Evolutionary conservation across 2,888 invertebrate genomes (phyloP), one percentile per base, ranked within the genome.

Genomic region (Tanytarsus gracilentus): DNA sequence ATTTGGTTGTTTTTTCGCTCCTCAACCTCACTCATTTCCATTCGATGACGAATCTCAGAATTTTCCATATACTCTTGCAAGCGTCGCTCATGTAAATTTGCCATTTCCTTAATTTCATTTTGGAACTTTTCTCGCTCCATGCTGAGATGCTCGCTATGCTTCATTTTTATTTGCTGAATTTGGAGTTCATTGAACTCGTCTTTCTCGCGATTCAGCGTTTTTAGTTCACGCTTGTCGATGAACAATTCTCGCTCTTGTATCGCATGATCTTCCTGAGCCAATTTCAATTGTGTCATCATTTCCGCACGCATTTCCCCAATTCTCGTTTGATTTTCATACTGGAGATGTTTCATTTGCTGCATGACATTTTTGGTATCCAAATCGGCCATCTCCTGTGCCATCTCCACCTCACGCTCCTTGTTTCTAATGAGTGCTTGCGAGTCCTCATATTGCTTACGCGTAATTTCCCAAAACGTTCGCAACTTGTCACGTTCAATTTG

Each of bases 381-480:
- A 69, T 94, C 91, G 69, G 94, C 91, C 67, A 87, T 81, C 70
- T 93, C 92, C 65, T 86, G 84, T 0, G 86, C 79, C 72, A 93
- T 88, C 74, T 94, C 93, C 65, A 93, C 86, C 65, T 92, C 91
- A 65, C 90, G 78, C 69, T 94, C 88, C 72, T 87, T 88, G 67
- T 86, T 84, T 66, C 86, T 78, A 62, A 66, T 65, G 62, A 67
- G 68, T 11, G 68, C 78, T 64, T 74, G 76, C 18, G 79, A 76
- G 14, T 75, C 75, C 63, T 73, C 73, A 70, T 95, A 75, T 69
- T 96, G 91, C 66, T 88, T 84, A 65, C 90, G 82, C 0, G 94
- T 89, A 60, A 96, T 93, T 74, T 96, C 95, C 96, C 96, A 97
- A 71, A 94, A 95, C 3, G 91, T 91, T 65, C 92, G 81, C 14